Evolutionary conservation across 2,113 vertebrate species (phyloP).

Genomic region (Ageneiosus marmoratus): DNA sequence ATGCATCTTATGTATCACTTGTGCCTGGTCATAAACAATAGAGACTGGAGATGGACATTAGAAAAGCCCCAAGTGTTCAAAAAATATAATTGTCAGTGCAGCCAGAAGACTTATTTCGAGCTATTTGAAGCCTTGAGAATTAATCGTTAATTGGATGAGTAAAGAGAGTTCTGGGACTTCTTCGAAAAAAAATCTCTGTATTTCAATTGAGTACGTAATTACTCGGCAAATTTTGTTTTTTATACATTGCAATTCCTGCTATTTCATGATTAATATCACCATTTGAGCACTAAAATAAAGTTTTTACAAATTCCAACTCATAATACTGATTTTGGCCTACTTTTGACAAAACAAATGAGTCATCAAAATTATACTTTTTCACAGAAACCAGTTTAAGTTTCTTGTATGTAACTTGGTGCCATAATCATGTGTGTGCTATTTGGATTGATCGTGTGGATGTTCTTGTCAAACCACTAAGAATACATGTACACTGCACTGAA

Average conservation of each 20-base stretch:
- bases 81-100: constrained; percentile 56
- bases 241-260: background rate
- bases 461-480: constrained; percentile 18
- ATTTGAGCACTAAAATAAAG: background rate
- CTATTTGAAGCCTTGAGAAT: constrained; percentile 24
- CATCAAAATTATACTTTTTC: background rate
- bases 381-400: background rate
- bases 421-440: background rate
- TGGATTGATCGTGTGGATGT: constrained; percentile 11
- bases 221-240: background rate
- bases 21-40: constrained; percentile 56
- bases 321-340: background rate
- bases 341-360: background rate
- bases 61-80: constrained; percentile 45
- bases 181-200: background rate
- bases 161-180: constrained; percentile 19
- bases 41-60: constrained; percentile 57
- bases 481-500: constrained; percentile 41
- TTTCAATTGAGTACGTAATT: constrained; percentile 1
- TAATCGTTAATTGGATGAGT: constrained; percentile 11
- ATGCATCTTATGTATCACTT: too few relatives aligned
- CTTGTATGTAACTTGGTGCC: background rate
- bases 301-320: background rate
- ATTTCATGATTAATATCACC: background rate
- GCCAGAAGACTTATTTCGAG: constrained; percentile 17